Percentiles rank a stretch among this genome's conserved stretches.
Evolutionary conservation across 2,797 vertebrate species (phyloP).

Genomic region (Otolemur crassicaudatus): DNA sequence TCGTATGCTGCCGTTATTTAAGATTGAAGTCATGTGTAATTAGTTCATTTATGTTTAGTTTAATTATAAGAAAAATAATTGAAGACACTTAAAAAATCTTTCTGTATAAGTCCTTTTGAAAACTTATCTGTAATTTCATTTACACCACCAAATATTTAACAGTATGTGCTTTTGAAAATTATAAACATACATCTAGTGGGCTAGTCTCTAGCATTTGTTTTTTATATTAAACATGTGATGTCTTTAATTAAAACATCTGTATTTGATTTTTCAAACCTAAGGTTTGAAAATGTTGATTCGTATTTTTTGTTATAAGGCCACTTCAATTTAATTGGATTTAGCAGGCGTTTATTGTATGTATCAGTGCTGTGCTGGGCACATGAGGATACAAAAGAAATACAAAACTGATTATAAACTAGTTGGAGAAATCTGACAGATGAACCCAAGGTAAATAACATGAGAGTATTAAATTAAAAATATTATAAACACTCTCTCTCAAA

Average conservation of each 20-base stretch:
- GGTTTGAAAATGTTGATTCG: slow-evolving; percentile 76
- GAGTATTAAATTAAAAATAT: slow-evolving; percentile 36
- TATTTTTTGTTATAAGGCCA: slow-evolving; percentile 73
- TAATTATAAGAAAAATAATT: slow-evolving; percentile 76
- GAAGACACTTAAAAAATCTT: slow-evolving; percentile 57
- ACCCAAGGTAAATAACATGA: slow-evolving; percentile 37
- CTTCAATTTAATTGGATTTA: slow-evolving; percentile 72
- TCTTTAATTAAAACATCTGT: slow-evolving; percentile 85
- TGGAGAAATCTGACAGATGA: slow-evolving; percentile 61
- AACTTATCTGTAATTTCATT: slow-evolving; percentile 54
- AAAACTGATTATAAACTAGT: slow-evolving; percentile 53
- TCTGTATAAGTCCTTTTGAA: slow-evolving; percentile 33
- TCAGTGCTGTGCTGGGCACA: slow-evolving; percentile 39
- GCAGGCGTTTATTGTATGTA: slow-evolving; percentile 66
- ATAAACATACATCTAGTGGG: slow-evolving; percentile 79
- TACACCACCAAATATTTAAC: slow-evolving; percentile 34
- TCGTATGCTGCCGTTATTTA: slow-evolving; percentile 71
- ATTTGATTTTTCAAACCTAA: slow-evolving; percentile 83
- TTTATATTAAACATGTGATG: slow-evolving; percentile 78
- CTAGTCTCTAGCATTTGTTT: slow-evolving; percentile 72
- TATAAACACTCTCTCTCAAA: slow-evolving; percentile 28
- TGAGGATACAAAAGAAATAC: slow-evolving; percentile 47
- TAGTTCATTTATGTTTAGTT: slow-evolving; percentile 73
- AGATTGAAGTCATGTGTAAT: slow-evolving; percentile 77
- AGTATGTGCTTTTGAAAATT: slow-evolving; percentile 80